Evolutionary conservation across 2,888 invertebrate species (phyloP).

Genomic region (Bruchidius siliquastri): DNA sequence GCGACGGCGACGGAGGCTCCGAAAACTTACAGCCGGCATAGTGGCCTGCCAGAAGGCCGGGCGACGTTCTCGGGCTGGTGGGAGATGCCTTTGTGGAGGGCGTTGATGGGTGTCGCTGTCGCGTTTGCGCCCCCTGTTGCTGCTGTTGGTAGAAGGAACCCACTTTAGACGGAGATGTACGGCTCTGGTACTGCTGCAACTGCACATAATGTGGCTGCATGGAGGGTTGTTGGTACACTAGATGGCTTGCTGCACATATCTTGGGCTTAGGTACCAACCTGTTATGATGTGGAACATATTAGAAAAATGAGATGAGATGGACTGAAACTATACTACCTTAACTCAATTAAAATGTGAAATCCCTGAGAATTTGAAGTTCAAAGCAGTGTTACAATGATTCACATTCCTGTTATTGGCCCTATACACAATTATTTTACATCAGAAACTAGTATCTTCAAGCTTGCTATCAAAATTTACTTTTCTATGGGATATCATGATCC

Average conservation of each 20-base stretch:
- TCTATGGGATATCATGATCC: no score
- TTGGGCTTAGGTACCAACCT: neutral
- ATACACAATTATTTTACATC: no score
- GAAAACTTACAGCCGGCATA: constrained; percentile 67
- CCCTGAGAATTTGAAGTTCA: no score
- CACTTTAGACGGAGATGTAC: neutral
- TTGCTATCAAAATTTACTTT: no score
- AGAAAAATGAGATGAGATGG: no score
- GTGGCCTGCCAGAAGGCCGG: constrained; percentile 47
- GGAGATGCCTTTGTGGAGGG: neutral
- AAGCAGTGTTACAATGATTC: no score
- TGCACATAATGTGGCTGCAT: neutral
- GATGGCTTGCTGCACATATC: neutral
- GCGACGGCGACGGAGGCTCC: constrained; percentile 68
- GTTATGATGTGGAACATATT: neutral
- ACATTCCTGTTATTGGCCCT: no score
- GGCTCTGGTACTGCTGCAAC: neutral
- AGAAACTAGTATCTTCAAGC: no score
- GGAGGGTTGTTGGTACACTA: neutral
- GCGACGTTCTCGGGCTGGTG: constrained; percentile 32
- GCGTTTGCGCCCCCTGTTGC: neutral
- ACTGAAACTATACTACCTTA: no score
- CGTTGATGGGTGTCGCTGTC: neutral
- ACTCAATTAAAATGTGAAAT: no score
- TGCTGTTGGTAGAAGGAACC: neutral